Conservation (phyloP, 2,888 invertebrate genomes). For the Cantharis rustica region DNA sequence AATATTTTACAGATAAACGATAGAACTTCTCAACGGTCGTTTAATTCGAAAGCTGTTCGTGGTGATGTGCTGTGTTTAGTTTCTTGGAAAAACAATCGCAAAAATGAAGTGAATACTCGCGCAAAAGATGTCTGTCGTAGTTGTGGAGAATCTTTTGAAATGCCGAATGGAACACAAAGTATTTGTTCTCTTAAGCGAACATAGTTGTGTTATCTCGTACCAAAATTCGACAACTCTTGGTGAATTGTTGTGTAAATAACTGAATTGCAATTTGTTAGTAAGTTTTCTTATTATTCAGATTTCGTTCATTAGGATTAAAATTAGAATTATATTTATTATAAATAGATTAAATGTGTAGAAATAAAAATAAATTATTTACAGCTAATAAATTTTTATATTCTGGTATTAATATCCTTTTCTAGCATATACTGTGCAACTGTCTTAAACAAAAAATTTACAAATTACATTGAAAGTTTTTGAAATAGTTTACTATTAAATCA, state of each 20-base stretch:
- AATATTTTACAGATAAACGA: constrained; percentile 25
- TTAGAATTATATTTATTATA: background rate
- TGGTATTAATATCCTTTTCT: no score
- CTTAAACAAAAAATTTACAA: no score
- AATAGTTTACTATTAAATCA: no score
- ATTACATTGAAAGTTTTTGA: no score
- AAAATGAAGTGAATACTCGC: constrained; percentile 23
- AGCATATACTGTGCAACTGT: no score
- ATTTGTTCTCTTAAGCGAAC: background rate
- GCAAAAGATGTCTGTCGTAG: constrained; percentile 44
- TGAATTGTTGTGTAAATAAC: background rate
- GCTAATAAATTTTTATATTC: no score
- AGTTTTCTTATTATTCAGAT: background rate
- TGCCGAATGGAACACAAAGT: constrained; percentile 29
- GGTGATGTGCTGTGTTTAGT: constrained; percentile 46
- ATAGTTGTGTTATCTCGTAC: background rate
- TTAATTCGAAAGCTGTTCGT: constrained; percentile 32
- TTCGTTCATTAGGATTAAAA: background rate
- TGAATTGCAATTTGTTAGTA: background rate
- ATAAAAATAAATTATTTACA: background rate
- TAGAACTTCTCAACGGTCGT: constrained; percentile 33
- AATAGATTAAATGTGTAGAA: background rate
- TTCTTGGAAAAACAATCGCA: constrained; percentile 45
- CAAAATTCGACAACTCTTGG: background rate
- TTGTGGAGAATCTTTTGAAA: constrained; percentile 46